These are phyloP conservation scores for Ceratosolen solmsi DNA, from an alignment of 1,140 invertebrate species.

Conservation along the genomic window DNA sequence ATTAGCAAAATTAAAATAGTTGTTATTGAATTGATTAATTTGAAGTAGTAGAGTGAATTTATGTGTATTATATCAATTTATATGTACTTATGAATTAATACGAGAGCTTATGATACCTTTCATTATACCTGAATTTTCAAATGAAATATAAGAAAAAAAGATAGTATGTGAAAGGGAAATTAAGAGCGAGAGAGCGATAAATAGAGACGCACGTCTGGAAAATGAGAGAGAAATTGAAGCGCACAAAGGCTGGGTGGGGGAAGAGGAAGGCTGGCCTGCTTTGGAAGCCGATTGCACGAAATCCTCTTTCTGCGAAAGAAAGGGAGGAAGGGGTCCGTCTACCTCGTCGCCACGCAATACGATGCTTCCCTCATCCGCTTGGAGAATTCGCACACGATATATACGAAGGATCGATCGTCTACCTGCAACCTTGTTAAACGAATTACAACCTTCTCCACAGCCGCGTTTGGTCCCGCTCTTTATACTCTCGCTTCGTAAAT, in stretches of 20 bases:
- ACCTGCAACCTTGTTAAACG: slow-evolving; percentile 49
- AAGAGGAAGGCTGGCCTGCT: slow-evolving; percentile 36
- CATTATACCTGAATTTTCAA: too few species aligned
- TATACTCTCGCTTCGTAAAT: slow-evolving; percentile 39
- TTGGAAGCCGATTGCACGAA: slow-evolving; percentile 51
- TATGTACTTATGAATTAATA: too few species aligned
- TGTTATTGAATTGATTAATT: too few species aligned
- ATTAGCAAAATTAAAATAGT: too few species aligned
- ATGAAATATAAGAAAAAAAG: slow-evolving; percentile 5
- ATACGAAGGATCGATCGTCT: slow-evolving; percentile 38
- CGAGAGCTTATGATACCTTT: too few species aligned
- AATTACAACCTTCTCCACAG: slow-evolving; percentile 30
- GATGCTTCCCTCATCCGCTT: neutral
- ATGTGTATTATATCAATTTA: too few species aligned
- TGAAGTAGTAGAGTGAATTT: too few species aligned
- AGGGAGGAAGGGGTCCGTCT: slow-evolving; percentile 25
- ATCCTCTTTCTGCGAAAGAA: slow-evolving; percentile 56
- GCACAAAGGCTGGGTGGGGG: slow-evolving; percentile 26
- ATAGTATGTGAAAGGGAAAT: slow-evolving; percentile 26
- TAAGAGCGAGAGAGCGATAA: slow-evolving; percentile 11
- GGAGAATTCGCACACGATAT: slow-evolving; percentile 21
- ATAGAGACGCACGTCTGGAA: neutral
- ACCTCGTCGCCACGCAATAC: slow-evolving; percentile 26
- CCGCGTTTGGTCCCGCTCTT: neutral
- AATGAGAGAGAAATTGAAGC: slow-evolving; percentile 46